Evolutionary conservation across 2,888 invertebrate genomes (phyloP).

Genomic region (Scaptodrosophila latifasciaeformis): DNA sequence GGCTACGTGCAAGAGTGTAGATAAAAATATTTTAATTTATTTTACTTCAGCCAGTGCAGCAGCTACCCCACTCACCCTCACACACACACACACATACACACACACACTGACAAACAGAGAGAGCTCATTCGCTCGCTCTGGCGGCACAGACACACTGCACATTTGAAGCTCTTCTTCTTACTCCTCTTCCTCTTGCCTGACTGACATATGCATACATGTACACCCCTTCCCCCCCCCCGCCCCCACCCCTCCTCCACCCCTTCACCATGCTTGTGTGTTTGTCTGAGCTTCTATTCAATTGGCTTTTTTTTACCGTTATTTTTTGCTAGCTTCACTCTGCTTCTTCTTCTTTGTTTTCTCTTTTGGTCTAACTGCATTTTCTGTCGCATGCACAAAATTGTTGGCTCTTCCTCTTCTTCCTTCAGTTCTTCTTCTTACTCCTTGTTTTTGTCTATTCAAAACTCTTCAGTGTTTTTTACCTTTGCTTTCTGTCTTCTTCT

Average conservation of each 20-base stretch:
- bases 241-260: no score
- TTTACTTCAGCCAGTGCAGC: slow-evolving; percentile 55
- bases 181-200: slow-evolving; percentile 17
- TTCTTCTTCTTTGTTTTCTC: slow-evolving; percentile 11
- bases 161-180: no score
- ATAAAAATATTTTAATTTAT: slow-evolving; percentile 65
- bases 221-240: no score
- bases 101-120: no score
- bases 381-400: slow-evolving; percentile 15
- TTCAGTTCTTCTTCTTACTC: no score
- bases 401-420: slow-evolving; percentile 12
- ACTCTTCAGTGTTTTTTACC: no score
- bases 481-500: not conserved
- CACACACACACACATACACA: not conserved
- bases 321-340: no score
- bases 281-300: no score
- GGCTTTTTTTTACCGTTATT: no score
- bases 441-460: no score
- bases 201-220: not conserved
- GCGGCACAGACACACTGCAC: slow-evolving; percentile 39
- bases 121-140: not conserved
- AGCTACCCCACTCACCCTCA: not conserved
- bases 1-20: slow-evolving; percentile 63
- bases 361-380: slow-evolving; percentile 24
- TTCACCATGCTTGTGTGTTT: no score